These are phyloP conservation scores for Cottoperca gobio DNA, from an alignment of 2,797 vertebrate species.

Conservation along the genomic window DNA sequence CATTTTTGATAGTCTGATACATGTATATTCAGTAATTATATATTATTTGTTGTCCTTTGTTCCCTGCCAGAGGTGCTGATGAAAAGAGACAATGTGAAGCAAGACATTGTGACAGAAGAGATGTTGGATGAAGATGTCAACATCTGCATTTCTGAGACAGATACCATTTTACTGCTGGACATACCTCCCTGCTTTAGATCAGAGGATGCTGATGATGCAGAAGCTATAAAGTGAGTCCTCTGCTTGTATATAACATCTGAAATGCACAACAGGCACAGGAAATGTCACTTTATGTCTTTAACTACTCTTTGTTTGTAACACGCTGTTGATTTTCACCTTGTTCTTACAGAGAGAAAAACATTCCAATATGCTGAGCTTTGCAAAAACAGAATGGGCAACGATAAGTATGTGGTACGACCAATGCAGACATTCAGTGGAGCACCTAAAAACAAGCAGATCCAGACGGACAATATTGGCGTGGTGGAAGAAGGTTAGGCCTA, in stretches of 20 bases:
- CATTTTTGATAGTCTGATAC: background rate
- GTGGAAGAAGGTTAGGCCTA: conserved; percentile 85
- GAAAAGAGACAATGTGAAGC: conserved; percentile 66
- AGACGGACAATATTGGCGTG: conserved; percentile 80
- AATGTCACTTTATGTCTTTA: background rate
- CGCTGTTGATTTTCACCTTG: conserved; percentile 7
- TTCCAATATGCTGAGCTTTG: conserved; percentile 82
- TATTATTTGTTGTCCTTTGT: background rate
- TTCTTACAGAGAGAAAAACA: conserved; percentile 82
- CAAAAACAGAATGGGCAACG: conserved; percentile 81
- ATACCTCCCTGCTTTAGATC: conserved; percentile 80
- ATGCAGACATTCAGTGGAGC: conserved; percentile 88
- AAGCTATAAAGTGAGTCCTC: conserved; percentile 78
- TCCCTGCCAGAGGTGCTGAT: conserved; percentile 74
- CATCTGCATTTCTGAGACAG: conserved; percentile 83
- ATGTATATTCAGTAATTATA: background rate
- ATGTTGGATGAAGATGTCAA: conserved; percentile 81
- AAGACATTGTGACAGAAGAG: conserved; percentile 74
- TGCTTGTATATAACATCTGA: background rate
- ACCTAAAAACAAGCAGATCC: conserved; percentile 86
- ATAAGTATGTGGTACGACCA: conserved; percentile 82
- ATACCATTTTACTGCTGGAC: conserved; percentile 85
- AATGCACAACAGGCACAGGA: background rate
- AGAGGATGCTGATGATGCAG: conserved; percentile 84
- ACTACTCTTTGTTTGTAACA: background rate